Percentiles rank a stretch among this genome's conserved stretches.
Evolutionary conservation across 2,113 vertebrate species (phyloP).

Genomic region (Corynorhinus townsendii): DNA sequence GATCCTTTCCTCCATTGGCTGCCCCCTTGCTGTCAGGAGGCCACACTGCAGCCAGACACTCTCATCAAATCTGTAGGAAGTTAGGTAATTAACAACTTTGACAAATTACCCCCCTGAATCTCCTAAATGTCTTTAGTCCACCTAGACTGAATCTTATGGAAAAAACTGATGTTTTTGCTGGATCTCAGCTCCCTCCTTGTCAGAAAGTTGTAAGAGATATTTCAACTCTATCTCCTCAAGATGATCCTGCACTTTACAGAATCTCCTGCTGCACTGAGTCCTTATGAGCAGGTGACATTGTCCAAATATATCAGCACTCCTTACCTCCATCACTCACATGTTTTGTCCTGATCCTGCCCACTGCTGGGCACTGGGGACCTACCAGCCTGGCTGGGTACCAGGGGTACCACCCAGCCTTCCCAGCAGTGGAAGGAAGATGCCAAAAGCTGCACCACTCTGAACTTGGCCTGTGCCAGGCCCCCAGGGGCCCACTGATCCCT

Average conservation of each 20-base stretch:
- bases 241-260: neutral
- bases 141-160: neutral
- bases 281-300: neutral
- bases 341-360: neutral
- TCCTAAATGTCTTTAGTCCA: neutral
- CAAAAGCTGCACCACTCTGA: neutral
- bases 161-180: neutral
- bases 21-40: neutral
- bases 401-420: neutral
- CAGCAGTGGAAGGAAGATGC: neutral
- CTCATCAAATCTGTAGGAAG: neutral
- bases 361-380: neutral
- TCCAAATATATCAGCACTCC: neutral
- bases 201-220: neutral
- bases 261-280: neutral
- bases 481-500: neutral
- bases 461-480: neutral
- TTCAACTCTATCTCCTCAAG: neutral
- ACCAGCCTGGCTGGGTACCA: neutral
- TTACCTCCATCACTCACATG: neutral
- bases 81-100: neutral
- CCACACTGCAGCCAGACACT: neutral
- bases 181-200: neutral
- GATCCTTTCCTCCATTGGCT: neutral
- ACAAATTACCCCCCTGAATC: neutral